Evolutionary conservation across 2,888 invertebrate genomes (phyloP).

Genomic region (Mesorhabditis belari): DNA sequence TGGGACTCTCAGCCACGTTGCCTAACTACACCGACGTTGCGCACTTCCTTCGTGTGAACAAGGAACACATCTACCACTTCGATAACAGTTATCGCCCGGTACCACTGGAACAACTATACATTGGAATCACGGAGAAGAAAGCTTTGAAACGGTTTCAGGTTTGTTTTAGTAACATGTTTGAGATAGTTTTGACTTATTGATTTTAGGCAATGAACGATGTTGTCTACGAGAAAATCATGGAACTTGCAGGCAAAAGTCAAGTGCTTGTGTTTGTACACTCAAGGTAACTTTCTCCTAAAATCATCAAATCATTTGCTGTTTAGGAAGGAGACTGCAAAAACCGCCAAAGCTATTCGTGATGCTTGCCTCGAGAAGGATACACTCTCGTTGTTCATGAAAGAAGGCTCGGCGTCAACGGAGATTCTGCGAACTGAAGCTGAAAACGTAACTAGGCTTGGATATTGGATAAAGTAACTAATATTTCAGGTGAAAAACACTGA

Average conservation of each 20-base stretch:
- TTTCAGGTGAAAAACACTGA: constrained; percentile 69
- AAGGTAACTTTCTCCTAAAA: too few relatives aligned
- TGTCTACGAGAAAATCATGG: constrained; percentile 98
- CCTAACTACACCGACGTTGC: constrained; percentile 96
- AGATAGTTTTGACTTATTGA: constrained; percentile 69
- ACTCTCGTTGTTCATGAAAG: constrained; percentile 84
- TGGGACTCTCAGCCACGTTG: constrained; percentile 90
- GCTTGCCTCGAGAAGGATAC: constrained; percentile 97
- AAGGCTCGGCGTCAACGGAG: constrained; percentile 95
- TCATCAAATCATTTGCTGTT: too few relatives aligned
- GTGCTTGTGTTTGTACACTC: constrained; percentile 94
- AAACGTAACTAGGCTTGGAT: constrained; percentile 58
- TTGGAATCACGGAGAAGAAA: constrained; percentile 97
- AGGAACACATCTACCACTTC: constrained; percentile 86
- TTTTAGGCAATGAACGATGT: constrained; percentile 91
- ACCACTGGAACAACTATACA: constrained; percentile 90
- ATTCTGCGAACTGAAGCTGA: constrained; percentile 91
- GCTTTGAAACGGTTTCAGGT: constrained; percentile 78
- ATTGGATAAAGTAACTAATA: constrained; percentile 54
- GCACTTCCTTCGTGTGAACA: constrained; percentile 80
- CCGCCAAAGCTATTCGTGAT: constrained; percentile 78
- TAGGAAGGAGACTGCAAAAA: constrained; percentile 97
- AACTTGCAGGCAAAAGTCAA: constrained; percentile 94
- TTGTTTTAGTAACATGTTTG: constrained; percentile 55
- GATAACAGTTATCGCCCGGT: constrained; percentile 69